These are phyloP conservation scores for Chaunax sp. DNA, from an alignment of 2,797 vertebrate species.

Conservation along the genomic window DNA sequence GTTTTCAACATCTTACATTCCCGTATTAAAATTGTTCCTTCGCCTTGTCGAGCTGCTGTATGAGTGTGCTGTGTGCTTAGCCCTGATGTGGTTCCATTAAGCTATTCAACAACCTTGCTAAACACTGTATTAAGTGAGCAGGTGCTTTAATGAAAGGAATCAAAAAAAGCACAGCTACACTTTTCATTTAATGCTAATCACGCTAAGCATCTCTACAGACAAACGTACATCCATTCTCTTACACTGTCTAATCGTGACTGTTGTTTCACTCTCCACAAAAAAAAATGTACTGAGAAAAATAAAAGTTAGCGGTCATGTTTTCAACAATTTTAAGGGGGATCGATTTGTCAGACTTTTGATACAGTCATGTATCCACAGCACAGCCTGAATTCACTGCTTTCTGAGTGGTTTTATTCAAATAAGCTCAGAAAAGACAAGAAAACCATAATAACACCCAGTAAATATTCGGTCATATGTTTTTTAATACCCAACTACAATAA, in stretches of 20 bases:
- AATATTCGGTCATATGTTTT: conserved; percentile 32
- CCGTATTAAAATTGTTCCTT: not conserved
- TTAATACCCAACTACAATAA: conserved; percentile 55
- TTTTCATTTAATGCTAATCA: conserved; percentile 22
- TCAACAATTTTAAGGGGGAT: not conserved
- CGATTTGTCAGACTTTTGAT: not conserved
- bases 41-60: not conserved
- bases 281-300: conserved; percentile 7
- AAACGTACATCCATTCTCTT: conserved; percentile 20
- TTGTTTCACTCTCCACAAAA: not conserved
- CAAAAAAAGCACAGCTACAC: conserved; percentile 30
- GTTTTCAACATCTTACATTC: conserved; percentile 2
- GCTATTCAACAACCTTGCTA: conserved; percentile 24
- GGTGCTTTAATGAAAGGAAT: conserved; percentile 36
- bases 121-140: conserved; percentile 27
- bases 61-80: conserved; percentile 8
- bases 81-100: conserved; percentile 33
- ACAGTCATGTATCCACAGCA: not conserved
- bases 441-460: conserved; percentile 1
- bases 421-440: conserved; percentile 27
- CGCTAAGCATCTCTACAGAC: conserved; percentile 10
- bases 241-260: not conserved
- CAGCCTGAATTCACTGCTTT: not conserved
- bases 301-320: conserved; percentile 1
- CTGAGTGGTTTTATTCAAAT: conserved; percentile 5